Evolutionary conservation across 2,113 vertebrate genomes (phyloP).

Genomic region (Seriola quinqueradiata): DNA sequence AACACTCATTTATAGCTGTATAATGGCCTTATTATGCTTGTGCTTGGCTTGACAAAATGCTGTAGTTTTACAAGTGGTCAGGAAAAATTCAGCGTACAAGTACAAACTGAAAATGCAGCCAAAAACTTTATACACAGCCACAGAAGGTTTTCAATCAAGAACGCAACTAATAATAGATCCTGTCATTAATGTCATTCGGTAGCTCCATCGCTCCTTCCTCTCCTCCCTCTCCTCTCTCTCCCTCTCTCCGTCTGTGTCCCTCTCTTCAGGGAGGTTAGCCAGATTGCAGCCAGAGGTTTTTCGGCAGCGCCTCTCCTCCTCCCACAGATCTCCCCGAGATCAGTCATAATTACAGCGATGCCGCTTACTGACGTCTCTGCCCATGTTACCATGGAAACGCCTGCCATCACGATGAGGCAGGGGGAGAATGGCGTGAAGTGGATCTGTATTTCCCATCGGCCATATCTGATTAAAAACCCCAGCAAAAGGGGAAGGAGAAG

Average conservation of each 20-base stretch:
- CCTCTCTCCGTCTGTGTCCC: neutral
- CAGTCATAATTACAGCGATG: slow-evolving; percentile 78
- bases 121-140: neutral
- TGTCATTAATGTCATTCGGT: slow-evolving; percentile 6
- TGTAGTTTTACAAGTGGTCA: neutral
- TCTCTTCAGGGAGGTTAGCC: slow-evolving; percentile 35
- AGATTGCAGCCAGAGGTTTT: slow-evolving; percentile 57
- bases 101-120: neutral
- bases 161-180: slow-evolving; percentile 19
- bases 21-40: neutral
- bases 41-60: neutral
- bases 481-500: slow-evolving; percentile 41
- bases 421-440: slow-evolving; percentile 69
- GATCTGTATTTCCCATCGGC: slow-evolving; percentile 77
- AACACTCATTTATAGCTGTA: neutral
- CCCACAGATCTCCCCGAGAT: slow-evolving; percentile 65
- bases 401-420: slow-evolving; percentile 51
- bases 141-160: neutral
- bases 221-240: neutral
- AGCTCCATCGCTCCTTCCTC: neutral
- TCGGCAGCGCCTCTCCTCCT: slow-evolving; percentile 9
- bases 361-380: slow-evolving; percentile 56
- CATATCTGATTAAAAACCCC: slow-evolving; percentile 74
- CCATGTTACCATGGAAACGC: slow-evolving; percentile 76
- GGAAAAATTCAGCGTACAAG: neutral